These are phyloP conservation scores for Holacanthella duospinosa DNA, from an alignment of 2,888 invertebrate genomes.

Conservation along the genomic window DNA sequence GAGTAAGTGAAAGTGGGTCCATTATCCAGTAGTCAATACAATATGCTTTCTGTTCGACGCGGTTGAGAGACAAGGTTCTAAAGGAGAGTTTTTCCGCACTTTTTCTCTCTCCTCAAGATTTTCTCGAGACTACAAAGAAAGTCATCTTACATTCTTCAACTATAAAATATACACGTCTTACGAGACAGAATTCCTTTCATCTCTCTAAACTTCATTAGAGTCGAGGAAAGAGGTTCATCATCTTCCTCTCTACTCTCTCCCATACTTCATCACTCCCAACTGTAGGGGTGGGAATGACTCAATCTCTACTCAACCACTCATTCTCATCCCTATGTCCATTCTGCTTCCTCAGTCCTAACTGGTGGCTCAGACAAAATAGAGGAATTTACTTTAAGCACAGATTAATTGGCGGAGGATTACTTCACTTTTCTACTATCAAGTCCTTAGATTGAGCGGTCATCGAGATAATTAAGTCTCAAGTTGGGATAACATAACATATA, in stretches of 20 bases:
- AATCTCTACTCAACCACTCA: no score
- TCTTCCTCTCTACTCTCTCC: background rate
- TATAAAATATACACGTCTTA: background rate
- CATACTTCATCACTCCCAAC: no score
- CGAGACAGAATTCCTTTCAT: conserved; percentile 6
- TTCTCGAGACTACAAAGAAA: background rate
- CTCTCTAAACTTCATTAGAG: conserved; percentile 7
- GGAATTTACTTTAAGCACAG: no score
- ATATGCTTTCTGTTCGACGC: background rate
- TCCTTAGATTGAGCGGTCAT: no score
- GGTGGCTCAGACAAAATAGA: no score
- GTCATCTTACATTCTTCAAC: background rate
- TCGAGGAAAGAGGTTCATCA: background rate
- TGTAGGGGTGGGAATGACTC: no score
- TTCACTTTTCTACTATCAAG: no score
- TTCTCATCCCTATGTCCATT: no score
- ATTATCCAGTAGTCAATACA: background rate
- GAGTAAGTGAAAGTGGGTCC: background rate
- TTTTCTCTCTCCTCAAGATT: background rate
- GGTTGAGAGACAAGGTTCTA: background rate
- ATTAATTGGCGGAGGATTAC: no score
- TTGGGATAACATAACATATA: no score
- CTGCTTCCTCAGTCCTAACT: no score
- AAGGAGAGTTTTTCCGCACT: background rate
- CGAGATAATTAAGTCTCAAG: no score